A percentile compares a stretch with the other conserved stretches of the same genome.
Conservation (phyloP, 2,113 vertebrate genomes). For the Entomyzon cyanotis region DNA sequence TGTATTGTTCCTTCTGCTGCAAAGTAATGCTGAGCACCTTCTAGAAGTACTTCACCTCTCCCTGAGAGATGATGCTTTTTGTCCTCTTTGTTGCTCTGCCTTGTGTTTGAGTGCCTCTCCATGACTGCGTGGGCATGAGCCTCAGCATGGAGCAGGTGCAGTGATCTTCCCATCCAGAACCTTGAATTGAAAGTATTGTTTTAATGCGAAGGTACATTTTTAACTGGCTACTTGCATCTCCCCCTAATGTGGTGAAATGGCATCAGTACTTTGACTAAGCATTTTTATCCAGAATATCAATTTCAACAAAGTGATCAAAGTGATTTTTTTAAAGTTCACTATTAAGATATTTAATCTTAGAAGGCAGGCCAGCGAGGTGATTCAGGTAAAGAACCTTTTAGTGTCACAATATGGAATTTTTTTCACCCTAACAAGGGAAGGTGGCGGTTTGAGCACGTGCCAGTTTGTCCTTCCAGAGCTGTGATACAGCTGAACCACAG, state of each 20-base stretch:
- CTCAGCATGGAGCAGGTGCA: not conserved
- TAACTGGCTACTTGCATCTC: not conserved
- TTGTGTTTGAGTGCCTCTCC: fast-evolving
- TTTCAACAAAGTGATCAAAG: not conserved
- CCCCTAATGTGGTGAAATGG: fast-evolving
- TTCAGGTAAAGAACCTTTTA: not conserved
- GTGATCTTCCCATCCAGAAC: not conserved
- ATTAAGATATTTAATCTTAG: not conserved
- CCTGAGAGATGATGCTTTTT: not conserved
- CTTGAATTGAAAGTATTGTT: not conserved
- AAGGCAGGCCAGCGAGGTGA: fast-evolving
- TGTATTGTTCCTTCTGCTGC: not conserved
- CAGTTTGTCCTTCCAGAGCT: conserved; percentile 1
- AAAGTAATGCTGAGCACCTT: not conserved
- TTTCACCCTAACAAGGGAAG: not conserved
- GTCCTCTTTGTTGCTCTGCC: not conserved
- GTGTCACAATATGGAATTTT: not conserved
- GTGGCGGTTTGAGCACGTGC: not conserved
- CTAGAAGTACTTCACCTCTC: not conserved
- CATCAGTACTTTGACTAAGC: not conserved
- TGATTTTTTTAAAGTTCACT: not conserved
- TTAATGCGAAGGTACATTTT: not conserved
- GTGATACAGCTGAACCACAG: conserved; percentile 43
- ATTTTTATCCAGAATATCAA: not conserved
- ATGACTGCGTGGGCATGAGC: not conserved